Percentiles rank a stretch among this genome's conserved stretches.
Conservation (phyloP, 2,888 invertebrate species). For the Brachylomia viminalis region DNA sequence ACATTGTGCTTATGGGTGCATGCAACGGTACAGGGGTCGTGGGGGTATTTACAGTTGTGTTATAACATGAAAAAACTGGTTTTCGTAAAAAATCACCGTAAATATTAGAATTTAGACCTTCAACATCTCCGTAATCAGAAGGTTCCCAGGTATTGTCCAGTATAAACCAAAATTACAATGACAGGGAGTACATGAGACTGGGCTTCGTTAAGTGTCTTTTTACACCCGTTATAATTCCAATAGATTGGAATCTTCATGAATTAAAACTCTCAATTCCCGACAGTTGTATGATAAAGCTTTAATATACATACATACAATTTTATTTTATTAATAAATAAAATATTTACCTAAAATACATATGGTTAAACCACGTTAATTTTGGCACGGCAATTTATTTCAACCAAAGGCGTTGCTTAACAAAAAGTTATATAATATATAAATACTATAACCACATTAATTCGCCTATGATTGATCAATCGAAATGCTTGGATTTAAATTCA, state of each 20-base stretch:
- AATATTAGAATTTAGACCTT: too few relatives aligned
- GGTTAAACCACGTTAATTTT: slow-evolving; percentile 76
- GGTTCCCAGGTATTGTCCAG: too few relatives aligned
- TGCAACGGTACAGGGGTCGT: too few relatives aligned
- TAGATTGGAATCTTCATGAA: slow-evolving; percentile 43
- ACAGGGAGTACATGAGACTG: too few relatives aligned
- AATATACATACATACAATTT: slow-evolving; percentile 53
- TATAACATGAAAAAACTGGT: too few relatives aligned
- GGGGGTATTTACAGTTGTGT: too few relatives aligned
- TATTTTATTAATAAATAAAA: slow-evolving; percentile 61
- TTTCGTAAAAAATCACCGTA: too few relatives aligned
- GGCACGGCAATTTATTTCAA: slow-evolving; percentile 79
- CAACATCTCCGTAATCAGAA: too few relatives aligned
- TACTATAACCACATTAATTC: slow-evolving; percentile 63
- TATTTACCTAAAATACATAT: slow-evolving; percentile 66
- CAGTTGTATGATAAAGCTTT: slow-evolving; percentile 58
- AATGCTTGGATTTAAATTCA: slow-evolving; percentile 48
- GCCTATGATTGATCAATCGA: slow-evolving; percentile 49
- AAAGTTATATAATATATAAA: slow-evolving; percentile 50
- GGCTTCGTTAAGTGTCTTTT: too few relatives aligned
- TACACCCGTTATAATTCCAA: slow-evolving; percentile 7
- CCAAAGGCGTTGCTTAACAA: slow-evolving; percentile 62
- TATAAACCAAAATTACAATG: too few relatives aligned
- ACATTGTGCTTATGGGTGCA: too few relatives aligned
- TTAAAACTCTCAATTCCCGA: slow-evolving; percentile 59